Evolutionary conservation across 2,888 invertebrate genomes (phyloP).

Genomic region (Odontocolon sp.): DNA sequence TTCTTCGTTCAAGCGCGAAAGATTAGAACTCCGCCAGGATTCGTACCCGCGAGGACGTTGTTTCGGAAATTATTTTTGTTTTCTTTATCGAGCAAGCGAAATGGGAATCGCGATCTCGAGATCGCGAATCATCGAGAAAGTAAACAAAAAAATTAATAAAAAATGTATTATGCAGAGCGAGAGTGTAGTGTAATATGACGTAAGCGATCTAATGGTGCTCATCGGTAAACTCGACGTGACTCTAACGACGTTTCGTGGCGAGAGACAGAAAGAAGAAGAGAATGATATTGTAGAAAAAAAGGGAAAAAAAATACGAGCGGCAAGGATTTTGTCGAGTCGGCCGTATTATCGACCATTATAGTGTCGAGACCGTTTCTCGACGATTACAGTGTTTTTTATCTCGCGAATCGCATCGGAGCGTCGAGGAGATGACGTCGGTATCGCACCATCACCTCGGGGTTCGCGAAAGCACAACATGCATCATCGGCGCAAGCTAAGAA

Average conservation of each 20-base stretch:
- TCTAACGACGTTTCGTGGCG: conserved; percentile 62
- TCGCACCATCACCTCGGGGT: conserved; percentile 78
- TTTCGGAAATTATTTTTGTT: background rate
- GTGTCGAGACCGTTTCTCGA: conserved; percentile 18
- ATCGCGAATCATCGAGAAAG: conserved; percentile 3
- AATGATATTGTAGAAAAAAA: too few relatives aligned
- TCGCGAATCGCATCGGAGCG: conserved; percentile 59
- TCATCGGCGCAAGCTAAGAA: conserved; percentile 81
- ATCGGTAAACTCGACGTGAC: conserved; percentile 72
- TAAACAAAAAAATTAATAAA: conserved; percentile 4
- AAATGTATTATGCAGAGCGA: conserved; percentile 32
- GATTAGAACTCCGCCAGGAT: background rate
- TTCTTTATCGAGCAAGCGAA: background rate
- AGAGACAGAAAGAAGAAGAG: conserved; percentile 45
- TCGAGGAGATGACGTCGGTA: conserved; percentile 73
- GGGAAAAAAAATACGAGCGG: conserved; percentile 43
- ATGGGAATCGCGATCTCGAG: background rate
- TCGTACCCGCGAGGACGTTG: background rate
- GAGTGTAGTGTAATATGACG: conserved; percentile 56
- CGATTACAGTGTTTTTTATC: conserved; percentile 65
- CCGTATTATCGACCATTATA: conserved; percentile 60
- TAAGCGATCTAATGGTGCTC: conserved; percentile 74
- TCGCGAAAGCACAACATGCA: conserved; percentile 81
- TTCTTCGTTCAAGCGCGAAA: conserved; percentile 20
- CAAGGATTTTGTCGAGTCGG: conserved; percentile 34